Evolutionary conservation across 2,113 vertebrate genomes (phyloP).

Genomic region (Phyllopteryx taeniolatus): DNA sequence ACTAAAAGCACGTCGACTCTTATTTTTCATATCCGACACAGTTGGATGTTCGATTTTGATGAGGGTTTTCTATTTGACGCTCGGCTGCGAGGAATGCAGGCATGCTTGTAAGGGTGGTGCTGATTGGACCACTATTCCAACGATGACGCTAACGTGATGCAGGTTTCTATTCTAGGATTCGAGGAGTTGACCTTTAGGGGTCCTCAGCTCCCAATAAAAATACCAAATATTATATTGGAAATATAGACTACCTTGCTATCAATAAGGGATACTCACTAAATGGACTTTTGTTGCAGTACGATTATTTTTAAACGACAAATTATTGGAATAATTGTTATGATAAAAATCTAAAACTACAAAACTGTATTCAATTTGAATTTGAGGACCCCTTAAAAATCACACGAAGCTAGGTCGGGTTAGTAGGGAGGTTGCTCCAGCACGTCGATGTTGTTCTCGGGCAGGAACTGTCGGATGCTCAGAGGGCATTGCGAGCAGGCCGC

Average conservation of each 20-base stretch:
- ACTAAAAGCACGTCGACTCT: not conserved
- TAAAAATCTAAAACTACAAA: not conserved
- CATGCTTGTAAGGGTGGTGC: not conserved
- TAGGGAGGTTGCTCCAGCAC: too few species aligned
- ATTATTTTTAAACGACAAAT: not conserved
- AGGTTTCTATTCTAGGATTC: not conserved
- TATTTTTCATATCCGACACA: not conserved
- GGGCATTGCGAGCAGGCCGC: too few species aligned
- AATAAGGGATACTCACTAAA: not conserved
- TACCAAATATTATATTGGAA: not conserved
- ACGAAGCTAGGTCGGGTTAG: too few species aligned
- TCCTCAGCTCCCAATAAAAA: not conserved
- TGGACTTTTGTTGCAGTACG: not conserved
- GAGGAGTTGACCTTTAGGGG: conserved; percentile 2
- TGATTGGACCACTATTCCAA: not conserved
- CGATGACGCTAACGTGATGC: not conserved
- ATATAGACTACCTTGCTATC: not conserved
- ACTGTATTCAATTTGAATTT: not conserved
- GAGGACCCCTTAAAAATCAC: too few species aligned
- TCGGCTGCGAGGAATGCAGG: not conserved
- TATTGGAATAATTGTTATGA: not conserved
- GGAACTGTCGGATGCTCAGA: too few species aligned
- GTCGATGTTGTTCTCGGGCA: too few species aligned
- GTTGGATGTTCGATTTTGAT: not conserved
- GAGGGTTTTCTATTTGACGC: not conserved